These are phyloP conservation scores for Epistrophella euchroma DNA, from an alignment of 2,888 invertebrate species.

Conservation along the genomic window DNA sequence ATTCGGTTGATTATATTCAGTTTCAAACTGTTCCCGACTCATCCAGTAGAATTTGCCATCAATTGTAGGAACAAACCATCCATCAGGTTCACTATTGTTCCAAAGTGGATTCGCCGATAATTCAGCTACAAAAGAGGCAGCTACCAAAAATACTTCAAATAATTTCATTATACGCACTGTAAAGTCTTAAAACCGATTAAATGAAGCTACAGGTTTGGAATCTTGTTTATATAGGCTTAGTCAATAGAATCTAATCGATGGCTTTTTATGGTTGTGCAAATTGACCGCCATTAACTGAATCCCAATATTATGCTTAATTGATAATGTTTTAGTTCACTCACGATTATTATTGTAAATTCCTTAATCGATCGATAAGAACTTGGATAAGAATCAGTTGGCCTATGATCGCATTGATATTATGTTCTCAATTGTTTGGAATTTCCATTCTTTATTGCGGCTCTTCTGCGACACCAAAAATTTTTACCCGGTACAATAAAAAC, in stretches of 20 bases:
- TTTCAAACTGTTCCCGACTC: slow-evolving; percentile 23
- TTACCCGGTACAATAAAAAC: too few species aligned
- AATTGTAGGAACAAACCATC: slow-evolving; percentile 39
- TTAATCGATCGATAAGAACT: background rate
- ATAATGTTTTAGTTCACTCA: background rate
- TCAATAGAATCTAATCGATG: background rate
- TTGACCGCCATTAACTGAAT: background rate
- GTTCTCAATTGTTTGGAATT: background rate
- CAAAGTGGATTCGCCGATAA: background rate
- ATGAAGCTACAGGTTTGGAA: background rate
- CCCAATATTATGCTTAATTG: background rate
- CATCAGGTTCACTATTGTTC: background rate
- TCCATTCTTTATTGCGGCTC: too few species aligned
- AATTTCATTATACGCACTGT: background rate
- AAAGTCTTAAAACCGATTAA: background rate
- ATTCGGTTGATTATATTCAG: background rate
- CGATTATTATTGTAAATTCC: background rate
- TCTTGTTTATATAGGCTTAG: slow-evolving; percentile 6
- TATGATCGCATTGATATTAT: background rate
- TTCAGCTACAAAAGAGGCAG: background rate
- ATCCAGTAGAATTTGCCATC: slow-evolving; percentile 41
- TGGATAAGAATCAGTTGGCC: background rate
- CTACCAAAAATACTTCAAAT: background rate
- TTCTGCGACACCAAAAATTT: too few species aligned
- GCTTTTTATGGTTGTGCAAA: background rate